These are phyloP conservation scores for Eulemur coronatus DNA, from an alignment of 2,797 vertebrate species.

Conservation along the genomic window DNA sequence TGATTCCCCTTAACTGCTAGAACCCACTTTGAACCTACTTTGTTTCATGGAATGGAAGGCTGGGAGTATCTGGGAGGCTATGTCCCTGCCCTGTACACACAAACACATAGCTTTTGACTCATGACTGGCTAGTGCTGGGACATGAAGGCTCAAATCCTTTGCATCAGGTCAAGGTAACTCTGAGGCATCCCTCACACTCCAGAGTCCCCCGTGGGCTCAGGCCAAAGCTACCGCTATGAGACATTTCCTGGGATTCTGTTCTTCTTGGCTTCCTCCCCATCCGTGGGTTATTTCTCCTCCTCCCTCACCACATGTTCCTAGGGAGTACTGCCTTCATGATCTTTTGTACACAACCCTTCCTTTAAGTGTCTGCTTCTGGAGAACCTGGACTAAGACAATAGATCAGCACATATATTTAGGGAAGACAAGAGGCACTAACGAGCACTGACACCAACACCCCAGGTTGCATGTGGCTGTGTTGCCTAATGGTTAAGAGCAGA, in stretches of 20 bases:
- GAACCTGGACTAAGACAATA: background rate
- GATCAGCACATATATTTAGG: no score
- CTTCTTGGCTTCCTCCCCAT: background rate
- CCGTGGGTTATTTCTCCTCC: no score
- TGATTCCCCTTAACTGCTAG: background rate
- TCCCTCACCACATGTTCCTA: background rate
- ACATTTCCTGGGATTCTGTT: background rate
- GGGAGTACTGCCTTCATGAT: background rate
- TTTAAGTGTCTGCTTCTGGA: background rate
- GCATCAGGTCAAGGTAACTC: background rate
- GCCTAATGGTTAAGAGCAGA: background rate
- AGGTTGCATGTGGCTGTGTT: background rate
- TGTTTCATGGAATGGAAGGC: background rate
- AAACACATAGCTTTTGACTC: background rate
- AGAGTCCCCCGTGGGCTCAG: background rate
- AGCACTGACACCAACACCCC: background rate
- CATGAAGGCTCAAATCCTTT: background rate
- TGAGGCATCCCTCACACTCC: background rate
- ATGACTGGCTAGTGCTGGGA: background rate
- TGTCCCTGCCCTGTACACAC: background rate
- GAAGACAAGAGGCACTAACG: background rate
- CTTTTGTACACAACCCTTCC: no score
- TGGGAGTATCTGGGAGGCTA: background rate
- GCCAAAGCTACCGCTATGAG: background rate
- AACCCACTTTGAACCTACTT: background rate